Percentiles rank a stretch among this genome's conserved stretches.
Conservation (phyloP, 2,113 vertebrate species). For the Hippocampus guttulatus region DNA sequence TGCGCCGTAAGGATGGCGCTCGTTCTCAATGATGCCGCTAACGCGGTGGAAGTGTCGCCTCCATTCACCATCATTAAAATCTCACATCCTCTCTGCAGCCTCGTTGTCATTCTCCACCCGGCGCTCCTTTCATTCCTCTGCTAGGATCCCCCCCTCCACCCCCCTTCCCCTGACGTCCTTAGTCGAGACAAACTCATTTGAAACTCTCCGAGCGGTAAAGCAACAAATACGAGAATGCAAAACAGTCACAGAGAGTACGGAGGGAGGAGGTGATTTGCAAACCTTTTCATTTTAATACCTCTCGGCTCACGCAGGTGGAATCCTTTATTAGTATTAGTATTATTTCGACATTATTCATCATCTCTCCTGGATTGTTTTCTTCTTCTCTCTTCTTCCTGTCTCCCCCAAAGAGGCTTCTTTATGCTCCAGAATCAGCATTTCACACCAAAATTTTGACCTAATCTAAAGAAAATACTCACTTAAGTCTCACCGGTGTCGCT, state of each 20-base stretch:
- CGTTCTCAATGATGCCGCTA: constrained; percentile 2
- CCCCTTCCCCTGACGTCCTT: constrained; percentile 33
- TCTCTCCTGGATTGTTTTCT: constrained; percentile 1
- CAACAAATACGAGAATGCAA: constrained; percentile 26
- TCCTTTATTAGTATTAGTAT: constrained; percentile 9
- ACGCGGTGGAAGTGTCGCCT: neutral
- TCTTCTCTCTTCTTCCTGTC: neutral
- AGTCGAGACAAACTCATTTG: constrained; percentile 42
- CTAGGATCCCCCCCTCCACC: constrained; percentile 13
- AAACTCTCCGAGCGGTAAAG: constrained; percentile 24
- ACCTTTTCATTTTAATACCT: constrained; percentile 48
- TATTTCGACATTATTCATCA: constrained; percentile 12
- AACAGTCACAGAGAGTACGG: constrained; percentile 16
- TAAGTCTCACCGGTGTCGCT: neutral
- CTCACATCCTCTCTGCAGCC: constrained; percentile 8
- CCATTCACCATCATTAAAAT: neutral
- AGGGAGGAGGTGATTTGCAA: constrained; percentile 40
- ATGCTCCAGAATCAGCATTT: neutral
- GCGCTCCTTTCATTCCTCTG: constrained; percentile 42
- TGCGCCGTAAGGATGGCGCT: neutral
- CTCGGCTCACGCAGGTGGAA: constrained; percentile 9
- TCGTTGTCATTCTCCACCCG: constrained; percentile 23
- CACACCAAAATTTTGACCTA: neutral
- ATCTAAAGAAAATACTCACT: neutral
- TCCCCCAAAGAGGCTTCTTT: neutral